Conservation (phyloP, 2,797 vertebrate genomes). For the Podarcis siculus region DNA sequence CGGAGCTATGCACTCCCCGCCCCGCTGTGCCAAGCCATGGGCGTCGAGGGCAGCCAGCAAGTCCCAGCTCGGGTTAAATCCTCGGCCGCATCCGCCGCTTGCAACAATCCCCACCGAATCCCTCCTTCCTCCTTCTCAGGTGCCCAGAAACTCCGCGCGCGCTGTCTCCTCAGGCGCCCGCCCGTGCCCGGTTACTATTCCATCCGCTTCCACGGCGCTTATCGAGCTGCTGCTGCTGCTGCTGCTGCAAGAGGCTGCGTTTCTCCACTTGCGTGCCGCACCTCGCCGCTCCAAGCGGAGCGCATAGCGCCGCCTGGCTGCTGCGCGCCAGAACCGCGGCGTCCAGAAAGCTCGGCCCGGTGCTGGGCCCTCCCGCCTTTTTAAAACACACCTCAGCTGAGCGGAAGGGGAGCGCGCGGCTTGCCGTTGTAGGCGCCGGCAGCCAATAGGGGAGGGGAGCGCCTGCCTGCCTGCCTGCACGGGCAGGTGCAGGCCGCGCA, state of each 20-base stretch:
- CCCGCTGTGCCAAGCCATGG: background rate
- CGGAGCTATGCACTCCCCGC: background rate
- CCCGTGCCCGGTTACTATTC: background rate
- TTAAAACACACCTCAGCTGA: background rate
- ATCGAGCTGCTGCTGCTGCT: conserved; percentile 16
- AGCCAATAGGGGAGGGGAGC: background rate
- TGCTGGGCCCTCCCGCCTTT: background rate
- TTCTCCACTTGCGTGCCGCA: background rate
- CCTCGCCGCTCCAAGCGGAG: conserved; percentile 9
- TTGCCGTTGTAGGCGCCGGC: background rate
- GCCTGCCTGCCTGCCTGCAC: background rate
- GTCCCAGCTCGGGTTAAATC: background rate
- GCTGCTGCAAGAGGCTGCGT: conserved; percentile 10
- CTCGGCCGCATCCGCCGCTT: background rate
- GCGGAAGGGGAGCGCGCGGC: background rate
- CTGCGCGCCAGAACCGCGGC: conserved; percentile 6
- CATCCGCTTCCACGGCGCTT: background rate
- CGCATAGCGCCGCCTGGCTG: conserved; percentile 65
- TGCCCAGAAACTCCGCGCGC: background rate
- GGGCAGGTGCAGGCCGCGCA: background rate
- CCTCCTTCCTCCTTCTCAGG: background rate
- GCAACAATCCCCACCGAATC: conserved; percentile 31
- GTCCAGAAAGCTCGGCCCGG: background rate
- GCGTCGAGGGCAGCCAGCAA: too few relatives aligned
- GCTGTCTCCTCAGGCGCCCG: background rate